Base-by-base conservation (phyloP, 2,797 vertebrate species). In the Sebastes vulpes region DNA sequence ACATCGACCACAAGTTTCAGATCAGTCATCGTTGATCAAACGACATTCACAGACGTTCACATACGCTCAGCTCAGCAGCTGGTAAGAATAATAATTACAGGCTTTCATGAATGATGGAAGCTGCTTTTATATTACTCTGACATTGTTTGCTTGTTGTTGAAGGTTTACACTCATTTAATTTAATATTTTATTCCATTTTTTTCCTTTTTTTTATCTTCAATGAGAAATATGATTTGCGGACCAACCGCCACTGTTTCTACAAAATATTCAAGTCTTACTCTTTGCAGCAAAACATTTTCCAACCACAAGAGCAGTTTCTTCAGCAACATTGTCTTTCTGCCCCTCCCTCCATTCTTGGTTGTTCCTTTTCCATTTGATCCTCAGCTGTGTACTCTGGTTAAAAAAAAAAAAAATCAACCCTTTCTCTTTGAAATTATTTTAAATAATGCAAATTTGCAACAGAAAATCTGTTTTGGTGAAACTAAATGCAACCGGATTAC, bases 11-110 rank as follows among this genome's bases (percentile, higher is more conserved):
- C 75, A 53, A 46, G 42, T 68, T 61, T 72, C 35, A 75, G 20
- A 79, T 73, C 69, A 65, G 29, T 38, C 32, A 58, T 42, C 42
- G 4, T 53, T 72, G 74, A 82, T 58, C 75, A 64, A 58, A 77
- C 20, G 50, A 48, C 23, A 67, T 65, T 76, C 29, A 59, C 48
- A 65, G 56, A 64, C 4, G 11, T 63, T 31, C 9, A 69, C 42
- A 63, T 67, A 16, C n/a, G 42, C 42, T 48, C 42, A 35, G 31
- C 52, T 65, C 46, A 56, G 10, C 65, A 63, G 56, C 50, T 85
- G 28, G 28, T 52, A 23, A 23, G 31, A 64, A 74, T 78, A 46
- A 64, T 74, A 79, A 79, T 26, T 25, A 63, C 21, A 82, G 42
- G 57, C 12, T 48, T 42, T 70, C 28, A 10, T 73, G 46, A 60